These are phyloP conservation scores for Leptogaster cylindrica DNA, from an alignment of 2,888 invertebrate genomes.

Conservation along the genomic window DNA sequence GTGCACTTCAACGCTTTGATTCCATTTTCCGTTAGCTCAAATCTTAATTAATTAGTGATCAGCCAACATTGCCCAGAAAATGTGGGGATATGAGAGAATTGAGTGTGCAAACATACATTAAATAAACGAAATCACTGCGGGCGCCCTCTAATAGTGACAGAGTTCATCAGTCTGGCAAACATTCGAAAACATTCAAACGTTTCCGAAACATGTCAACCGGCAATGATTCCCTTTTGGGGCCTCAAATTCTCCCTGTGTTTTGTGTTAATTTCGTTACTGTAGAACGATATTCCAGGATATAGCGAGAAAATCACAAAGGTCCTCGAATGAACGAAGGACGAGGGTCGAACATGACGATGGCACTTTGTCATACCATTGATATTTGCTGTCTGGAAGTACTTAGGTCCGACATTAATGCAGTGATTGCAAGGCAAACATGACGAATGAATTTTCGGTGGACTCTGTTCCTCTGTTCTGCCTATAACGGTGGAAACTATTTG, in stretches of 20 bases:
- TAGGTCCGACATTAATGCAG: conserved; percentile 24
- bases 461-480: no score
- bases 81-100: conserved; percentile 1
- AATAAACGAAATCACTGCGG: conserved; percentile 21
- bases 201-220: conserved; percentile 6
- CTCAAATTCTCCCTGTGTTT: no score
- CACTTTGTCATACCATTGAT: conserved; percentile 20
- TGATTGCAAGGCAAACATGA: conserved; percentile 22
- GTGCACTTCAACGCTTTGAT: no score
- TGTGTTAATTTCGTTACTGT: conserved; percentile 14
- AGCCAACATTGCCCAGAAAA: conserved; percentile 2
- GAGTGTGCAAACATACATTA: conserved; percentile 23
- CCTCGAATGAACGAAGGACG: no score
- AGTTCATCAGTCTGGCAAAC: conserved; percentile 15
- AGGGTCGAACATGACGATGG: no score
- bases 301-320: no score
- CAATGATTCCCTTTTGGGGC: conserved; percentile 20
- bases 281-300: no score
- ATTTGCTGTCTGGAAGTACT: conserved; percentile 32
- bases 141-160: not conserved
- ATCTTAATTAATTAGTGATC: conserved; percentile 17
- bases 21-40: no score
- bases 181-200: conserved; percentile 12
- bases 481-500: no score
- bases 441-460: conserved; percentile 1